Percentiles rank a stretch among this genome's conserved stretches.
Evolutionary conservation across 2,888 invertebrate species (phyloP).

Genomic region (Boloria selene): DNA sequence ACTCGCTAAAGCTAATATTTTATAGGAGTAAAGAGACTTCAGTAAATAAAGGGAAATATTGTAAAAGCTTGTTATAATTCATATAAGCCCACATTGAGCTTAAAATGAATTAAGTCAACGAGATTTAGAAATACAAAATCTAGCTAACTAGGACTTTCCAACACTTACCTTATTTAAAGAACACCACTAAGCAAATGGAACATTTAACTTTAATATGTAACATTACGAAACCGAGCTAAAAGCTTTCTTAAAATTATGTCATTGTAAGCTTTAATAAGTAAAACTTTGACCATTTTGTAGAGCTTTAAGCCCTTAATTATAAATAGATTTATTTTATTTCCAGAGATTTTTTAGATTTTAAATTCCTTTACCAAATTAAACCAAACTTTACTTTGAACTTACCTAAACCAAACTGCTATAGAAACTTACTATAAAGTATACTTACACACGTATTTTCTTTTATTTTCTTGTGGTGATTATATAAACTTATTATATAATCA

Average conservation of each 20-base stretch:
- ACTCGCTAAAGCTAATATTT: too few relatives aligned
- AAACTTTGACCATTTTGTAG: conserved; percentile 11
- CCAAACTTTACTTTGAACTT: too few relatives aligned
- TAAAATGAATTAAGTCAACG: conserved; percentile 1
- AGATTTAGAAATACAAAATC: not conserved
- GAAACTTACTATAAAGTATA: too few relatives aligned
- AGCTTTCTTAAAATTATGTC: conserved; percentile 29
- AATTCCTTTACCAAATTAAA: too few relatives aligned
- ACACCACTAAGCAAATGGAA: conserved; percentile 14
- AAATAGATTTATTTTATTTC: not conserved
- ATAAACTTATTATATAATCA: too few relatives aligned
- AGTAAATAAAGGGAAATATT: not conserved
- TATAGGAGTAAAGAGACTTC: too few relatives aligned
- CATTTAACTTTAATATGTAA: conserved; percentile 36
- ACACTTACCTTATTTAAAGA: conserved; percentile 25
- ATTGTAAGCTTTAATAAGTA: conserved; percentile 22
- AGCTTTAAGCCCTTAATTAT: not conserved
- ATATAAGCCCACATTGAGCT: not conserved
- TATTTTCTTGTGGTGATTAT: too few relatives aligned
- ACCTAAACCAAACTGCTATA: too few relatives aligned
- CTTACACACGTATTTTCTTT: too few relatives aligned
- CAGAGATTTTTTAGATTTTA: too few relatives aligned
- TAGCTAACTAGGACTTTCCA: conserved; percentile 2
- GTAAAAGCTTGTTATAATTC: conserved; percentile 1
- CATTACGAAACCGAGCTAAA: conserved; percentile 30